Evolutionary conservation across 1,140 invertebrate species (phyloP).

Genomic region (Sarcophaga peregrina): DNA sequence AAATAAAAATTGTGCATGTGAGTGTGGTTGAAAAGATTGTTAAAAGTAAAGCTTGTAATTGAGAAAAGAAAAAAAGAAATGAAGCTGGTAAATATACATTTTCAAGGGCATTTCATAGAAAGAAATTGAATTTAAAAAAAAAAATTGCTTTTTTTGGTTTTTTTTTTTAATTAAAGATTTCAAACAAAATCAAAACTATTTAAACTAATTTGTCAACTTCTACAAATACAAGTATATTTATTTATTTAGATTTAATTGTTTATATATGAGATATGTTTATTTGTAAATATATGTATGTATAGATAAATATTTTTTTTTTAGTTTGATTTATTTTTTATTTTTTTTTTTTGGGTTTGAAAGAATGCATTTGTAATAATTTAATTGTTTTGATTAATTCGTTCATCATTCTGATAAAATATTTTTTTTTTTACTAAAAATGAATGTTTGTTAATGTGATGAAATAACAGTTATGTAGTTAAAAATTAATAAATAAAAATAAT

Average conservation of each 20-base stretch:
- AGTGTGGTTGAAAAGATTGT: not conserved
- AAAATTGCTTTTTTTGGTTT: not conserved
- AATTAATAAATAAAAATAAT: not conserved
- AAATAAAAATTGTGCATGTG: not conserved
- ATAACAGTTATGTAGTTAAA: conserved; percentile 6
- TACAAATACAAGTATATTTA: conserved; percentile 12
- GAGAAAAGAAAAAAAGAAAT: not conserved
- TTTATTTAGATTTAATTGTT: not conserved
- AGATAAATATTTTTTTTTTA: not conserved
- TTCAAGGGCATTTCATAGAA: not conserved
- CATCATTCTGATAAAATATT: conserved; percentile 8
- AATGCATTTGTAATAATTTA: not conserved
- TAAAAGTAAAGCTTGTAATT: not conserved
- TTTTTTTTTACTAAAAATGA: not conserved
- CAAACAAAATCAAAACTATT: conserved; percentile 25
- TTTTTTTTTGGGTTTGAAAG: not conserved
- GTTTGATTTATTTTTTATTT: too few relatives aligned
- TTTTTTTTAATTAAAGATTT: not conserved
- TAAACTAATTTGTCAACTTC: conserved; percentile 26
- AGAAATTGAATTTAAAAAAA: not conserved
- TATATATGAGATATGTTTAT: not conserved
- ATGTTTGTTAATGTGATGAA: conserved; percentile 8
- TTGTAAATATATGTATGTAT: not conserved
- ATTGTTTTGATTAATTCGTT: not conserved
- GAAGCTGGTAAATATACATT: not conserved